Evolutionary conservation across 2,888 invertebrate genomes (phyloP).

Genomic region (Drosophila infuscata): DNA sequence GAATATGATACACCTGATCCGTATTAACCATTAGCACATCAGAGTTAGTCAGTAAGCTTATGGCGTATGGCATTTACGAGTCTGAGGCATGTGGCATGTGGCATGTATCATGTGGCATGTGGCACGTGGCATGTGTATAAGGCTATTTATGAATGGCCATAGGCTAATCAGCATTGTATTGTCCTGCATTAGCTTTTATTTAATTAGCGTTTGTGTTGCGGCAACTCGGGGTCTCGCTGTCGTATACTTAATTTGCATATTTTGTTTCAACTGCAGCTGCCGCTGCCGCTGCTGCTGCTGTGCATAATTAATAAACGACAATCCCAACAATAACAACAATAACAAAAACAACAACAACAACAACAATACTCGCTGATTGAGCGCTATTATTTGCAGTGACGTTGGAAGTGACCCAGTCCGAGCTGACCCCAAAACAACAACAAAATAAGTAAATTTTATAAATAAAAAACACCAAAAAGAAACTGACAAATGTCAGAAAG

Average conservation of each 20-base stretch:
- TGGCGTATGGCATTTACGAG: constrained; percentile 36
- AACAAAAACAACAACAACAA: constrained; percentile 7
- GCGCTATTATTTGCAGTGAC: constrained; percentile 44
- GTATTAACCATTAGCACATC: constrained; percentile 49
- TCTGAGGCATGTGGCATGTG: constrained; percentile 30
- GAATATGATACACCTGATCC: constrained; percentile 48
- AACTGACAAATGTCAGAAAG: constrained; percentile 16
- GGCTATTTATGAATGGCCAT: constrained; percentile 33
- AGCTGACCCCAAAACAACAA: constrained; percentile 35
- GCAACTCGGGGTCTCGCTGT: background rate
- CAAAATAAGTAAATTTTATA: constrained; percentile 1
- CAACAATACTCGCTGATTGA: constrained; percentile 46
- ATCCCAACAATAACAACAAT: constrained; percentile 18
- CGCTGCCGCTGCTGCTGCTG: constrained; percentile 16
- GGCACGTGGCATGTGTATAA: constrained; percentile 6
- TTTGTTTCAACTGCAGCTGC: constrained; percentile 18
- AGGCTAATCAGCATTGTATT: constrained; percentile 52
- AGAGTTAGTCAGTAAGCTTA: constrained; percentile 34
- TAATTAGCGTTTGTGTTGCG: constrained; percentile 35
- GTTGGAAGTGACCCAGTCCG: constrained; percentile 52
- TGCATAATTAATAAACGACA: constrained; percentile 61
- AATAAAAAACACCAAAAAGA: constrained; percentile 20
- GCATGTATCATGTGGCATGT: constrained; percentile 19
- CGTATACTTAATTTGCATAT: constrained; percentile 60
- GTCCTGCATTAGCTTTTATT: constrained; percentile 45